A percentile compares a stretch with the other conserved stretches of the same genome.
These are phyloP conservation scores for Campylomormyrus numenius DNA, from an alignment of 2,113 vertebrate genomes.

Conservation along the genomic window DNA sequence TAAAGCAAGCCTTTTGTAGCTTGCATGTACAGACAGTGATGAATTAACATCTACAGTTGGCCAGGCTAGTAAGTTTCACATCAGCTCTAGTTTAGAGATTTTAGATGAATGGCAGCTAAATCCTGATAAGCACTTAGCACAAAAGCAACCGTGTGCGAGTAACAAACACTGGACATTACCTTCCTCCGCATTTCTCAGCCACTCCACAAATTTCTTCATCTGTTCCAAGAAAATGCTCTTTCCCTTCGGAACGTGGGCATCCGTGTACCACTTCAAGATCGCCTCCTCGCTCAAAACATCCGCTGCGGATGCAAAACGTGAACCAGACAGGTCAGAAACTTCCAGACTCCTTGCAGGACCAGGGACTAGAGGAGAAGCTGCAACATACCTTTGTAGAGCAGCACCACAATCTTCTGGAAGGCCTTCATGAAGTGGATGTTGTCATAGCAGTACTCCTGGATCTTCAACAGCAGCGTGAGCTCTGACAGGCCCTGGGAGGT, in stretches of 20 bases:
- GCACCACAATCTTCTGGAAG: constrained; percentile 99
- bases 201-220: constrained; percentile 98
- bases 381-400: constrained; percentile 90
- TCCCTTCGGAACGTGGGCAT: constrained; percentile 84
- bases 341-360: background rate
- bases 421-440: constrained; percentile 99
- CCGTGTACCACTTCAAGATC: constrained; percentile 96
- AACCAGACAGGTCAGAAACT: background rate
- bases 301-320: constrained; percentile 55
- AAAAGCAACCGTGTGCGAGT: background rate
- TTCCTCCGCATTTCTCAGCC: constrained; percentile 98
- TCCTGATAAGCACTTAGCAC: background rate
- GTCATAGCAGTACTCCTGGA: constrained; percentile 99
- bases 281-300: constrained; percentile 96
- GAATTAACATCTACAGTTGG: background rate
- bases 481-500: constrained; percentile 97
- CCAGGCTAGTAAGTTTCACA: background rate
- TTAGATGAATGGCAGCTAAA: background rate
- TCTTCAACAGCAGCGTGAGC: constrained; percentile 94
- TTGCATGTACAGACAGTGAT: background rate
- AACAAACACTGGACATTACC: constrained; percentile 52
- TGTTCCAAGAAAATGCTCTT: constrained; percentile 97
- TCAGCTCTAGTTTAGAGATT: background rate
- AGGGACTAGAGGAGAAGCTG: background rate
- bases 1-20: background rate